Evolutionary conservation across 2,113 vertebrate genomes (phyloP).

Genomic region (Columba janthina): DNA sequence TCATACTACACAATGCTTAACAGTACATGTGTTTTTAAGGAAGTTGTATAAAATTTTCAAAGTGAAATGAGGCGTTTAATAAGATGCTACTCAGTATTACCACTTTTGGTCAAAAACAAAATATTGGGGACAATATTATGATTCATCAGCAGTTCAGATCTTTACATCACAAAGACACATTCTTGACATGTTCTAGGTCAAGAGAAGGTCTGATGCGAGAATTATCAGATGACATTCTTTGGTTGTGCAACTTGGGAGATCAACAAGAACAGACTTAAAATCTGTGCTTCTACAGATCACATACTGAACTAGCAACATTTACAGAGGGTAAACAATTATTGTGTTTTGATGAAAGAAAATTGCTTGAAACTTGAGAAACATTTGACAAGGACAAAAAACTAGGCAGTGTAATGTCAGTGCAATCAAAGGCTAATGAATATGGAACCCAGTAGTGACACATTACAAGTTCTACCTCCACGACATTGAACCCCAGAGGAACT

Average conservation of each 20-base stretch:
- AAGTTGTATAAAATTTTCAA: not conserved
- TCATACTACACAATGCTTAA: not conserved
- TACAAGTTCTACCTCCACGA: not conserved
- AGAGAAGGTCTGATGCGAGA: not conserved
- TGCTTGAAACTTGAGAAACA: not conserved
- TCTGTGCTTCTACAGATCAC: not conserved
- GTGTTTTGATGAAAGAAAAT: not conserved
- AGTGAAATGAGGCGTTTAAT: not conserved
- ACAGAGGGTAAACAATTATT: not conserved
- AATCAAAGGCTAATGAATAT: not conserved
- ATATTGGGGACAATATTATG: not conserved
- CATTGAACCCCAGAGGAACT: not conserved
- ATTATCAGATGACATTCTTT: not conserved
- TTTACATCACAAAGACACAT: not conserved
- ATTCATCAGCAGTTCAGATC: not conserved
- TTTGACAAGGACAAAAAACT: not conserved
- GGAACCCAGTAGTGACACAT: not conserved
- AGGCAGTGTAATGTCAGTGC: not conserved
- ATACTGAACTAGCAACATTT: not conserved
- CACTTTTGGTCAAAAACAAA: not conserved
- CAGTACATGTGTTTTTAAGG: not conserved
- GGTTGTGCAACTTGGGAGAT: not conserved
- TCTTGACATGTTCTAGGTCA: not conserved
- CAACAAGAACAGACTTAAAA: not conserved
- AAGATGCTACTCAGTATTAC: not conserved